Evolutionary conservation across 2,113 vertebrate species (phyloP).

Genomic region (Mesocricetus auratus): DNA sequence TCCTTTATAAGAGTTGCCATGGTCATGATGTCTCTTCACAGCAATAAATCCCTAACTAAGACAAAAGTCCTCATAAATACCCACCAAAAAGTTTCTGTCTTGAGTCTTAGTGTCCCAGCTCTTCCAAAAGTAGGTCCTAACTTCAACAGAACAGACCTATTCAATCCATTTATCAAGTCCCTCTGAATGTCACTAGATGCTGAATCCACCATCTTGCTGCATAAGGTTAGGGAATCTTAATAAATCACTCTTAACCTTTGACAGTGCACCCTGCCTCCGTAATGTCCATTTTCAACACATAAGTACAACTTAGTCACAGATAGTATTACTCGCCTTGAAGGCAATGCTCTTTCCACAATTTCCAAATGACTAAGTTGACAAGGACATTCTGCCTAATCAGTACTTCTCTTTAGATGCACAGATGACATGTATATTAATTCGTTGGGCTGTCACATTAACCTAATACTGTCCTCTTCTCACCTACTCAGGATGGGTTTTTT

Average conservation of each 20-base stretch:
- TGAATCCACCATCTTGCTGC: background rate
- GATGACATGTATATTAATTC: background rate
- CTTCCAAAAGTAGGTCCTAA: background rate
- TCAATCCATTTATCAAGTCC: background rate
- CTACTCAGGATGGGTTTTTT: background rate
- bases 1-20: background rate
- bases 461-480: background rate
- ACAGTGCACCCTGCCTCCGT: background rate
- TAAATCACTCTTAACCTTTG: background rate
- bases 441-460: accelerated
- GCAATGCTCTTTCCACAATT: background rate
- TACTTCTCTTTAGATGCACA: background rate
- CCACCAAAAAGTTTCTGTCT: background rate
- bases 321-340: background rate
- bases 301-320: background rate
- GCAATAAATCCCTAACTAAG: background rate
- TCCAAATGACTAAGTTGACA: background rate
- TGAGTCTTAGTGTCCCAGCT: too few relatives aligned
- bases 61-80: background rate
- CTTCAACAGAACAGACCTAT: background rate
- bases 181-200: background rate
- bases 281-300: background rate
- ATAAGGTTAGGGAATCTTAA: background rate
- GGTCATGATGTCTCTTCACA: background rate
- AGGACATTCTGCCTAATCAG: background rate